Evolutionary conservation across 1,140 invertebrate species (phyloP).

Genomic region (Cyphomyrmex costatus): DNA sequence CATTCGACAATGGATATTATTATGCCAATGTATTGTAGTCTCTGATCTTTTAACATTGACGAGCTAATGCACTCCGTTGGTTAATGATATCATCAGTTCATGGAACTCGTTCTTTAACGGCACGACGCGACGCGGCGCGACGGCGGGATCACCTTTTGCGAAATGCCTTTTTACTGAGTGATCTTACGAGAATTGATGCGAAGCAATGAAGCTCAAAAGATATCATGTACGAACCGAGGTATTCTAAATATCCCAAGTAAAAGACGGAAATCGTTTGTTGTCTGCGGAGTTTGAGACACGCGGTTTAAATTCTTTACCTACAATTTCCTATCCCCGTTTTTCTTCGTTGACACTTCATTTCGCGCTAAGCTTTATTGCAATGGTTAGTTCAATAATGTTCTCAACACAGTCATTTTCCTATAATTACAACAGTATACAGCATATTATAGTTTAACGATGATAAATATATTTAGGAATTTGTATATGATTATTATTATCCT

Average conservation of each 20-base stretch:
- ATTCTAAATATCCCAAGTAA: constrained; percentile 61
- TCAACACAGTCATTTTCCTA: neutral
- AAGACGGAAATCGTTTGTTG: constrained; percentile 34
- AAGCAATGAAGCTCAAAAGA: constrained; percentile 36
- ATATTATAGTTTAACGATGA: too few relatives aligned
- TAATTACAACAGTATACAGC: too few relatives aligned
- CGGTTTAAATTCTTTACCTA: constrained; percentile 27
- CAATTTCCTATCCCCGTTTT: neutral
- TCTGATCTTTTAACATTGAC: constrained; percentile 21
- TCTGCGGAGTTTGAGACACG: neutral
- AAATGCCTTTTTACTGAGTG: constrained; percentile 54
- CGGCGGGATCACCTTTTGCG: neutral
- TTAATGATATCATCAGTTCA: constrained; percentile 39
- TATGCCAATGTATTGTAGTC: neutral
- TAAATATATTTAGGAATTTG: too few relatives aligned
- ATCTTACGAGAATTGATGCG: constrained; percentile 39
- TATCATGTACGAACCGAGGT: constrained; percentile 62
- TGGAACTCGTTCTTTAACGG: neutral
- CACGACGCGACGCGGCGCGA: neutral
- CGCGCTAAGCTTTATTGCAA: neutral
- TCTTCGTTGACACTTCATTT: neutral
- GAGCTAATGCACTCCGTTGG: constrained; percentile 26
- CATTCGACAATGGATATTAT: neutral
- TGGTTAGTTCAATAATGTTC: constrained; percentile 22
- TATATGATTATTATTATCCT: too few relatives aligned